phyloP scores from a whole-genome alignment of 1,140 invertebrate species.

The Mercenaria mercenaria region DNA sequence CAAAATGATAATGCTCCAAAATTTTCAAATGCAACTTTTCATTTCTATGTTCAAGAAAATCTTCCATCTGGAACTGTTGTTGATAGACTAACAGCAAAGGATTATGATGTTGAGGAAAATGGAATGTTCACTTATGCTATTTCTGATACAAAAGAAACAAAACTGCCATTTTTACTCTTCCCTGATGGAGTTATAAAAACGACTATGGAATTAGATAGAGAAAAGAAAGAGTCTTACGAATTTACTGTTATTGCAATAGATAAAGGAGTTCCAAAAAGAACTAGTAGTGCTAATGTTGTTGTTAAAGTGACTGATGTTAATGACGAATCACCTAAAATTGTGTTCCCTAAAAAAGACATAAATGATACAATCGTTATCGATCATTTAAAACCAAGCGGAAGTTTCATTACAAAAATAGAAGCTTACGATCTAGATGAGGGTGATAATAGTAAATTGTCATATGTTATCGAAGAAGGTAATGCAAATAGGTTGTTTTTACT shows the following conservation, averaged over 20 bases:
- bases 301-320: constrained; percentile 90
- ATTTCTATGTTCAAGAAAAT: constrained; percentile 77
- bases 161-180: constrained; percentile 93
- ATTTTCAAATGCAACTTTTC: constrained; percentile 89
- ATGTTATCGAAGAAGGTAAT: constrained; percentile 94
- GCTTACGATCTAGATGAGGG: constrained; percentile 94
- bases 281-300: constrained; percentile 84
- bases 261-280: constrained; percentile 89
- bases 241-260: constrained; percentile 91
- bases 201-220: constrained; percentile 92
- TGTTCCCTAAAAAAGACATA: constrained; percentile 82
- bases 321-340: constrained; percentile 93
- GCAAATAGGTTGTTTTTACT: constrained; percentile 90
- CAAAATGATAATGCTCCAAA: constrained; percentile 97
- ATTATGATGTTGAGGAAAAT: constrained; percentile 93
- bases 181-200: constrained; percentile 94
- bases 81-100: constrained; percentile 93
- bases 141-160: constrained; percentile 76
- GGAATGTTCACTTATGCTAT: constrained; percentile 92
- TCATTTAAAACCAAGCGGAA: constrained; percentile 71
- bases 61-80: constrained; percentile 91
- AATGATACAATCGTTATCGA: constrained; percentile 77
- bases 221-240: constrained; percentile 91
- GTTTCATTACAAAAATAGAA: constrained; percentile 77
- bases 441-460: constrained; percentile 94